Base-by-base conservation (phyloP, 2,797 vertebrate species). In the Sphenopsis melanotis region DNA sequence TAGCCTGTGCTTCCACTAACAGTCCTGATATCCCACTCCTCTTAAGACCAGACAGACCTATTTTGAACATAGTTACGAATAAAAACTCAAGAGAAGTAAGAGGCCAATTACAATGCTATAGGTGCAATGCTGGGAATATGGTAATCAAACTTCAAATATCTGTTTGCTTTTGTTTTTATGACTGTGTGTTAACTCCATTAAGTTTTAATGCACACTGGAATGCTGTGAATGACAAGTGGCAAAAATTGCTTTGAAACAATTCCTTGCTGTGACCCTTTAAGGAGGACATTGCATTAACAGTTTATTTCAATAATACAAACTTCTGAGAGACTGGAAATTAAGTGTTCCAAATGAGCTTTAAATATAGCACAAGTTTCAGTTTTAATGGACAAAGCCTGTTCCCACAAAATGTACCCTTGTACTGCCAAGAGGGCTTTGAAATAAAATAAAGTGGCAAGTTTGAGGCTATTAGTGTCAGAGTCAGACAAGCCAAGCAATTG, bases 361-460 rank as follows among this genome's bases (percentile, higher is more conserved):
- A 93, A 93, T 87, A 88, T 37, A 96, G 85, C 83, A 12, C 39
- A 89, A 60, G 49, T 91, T 92, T 53, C 0, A 0, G 24, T 53
- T 82, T 93, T 96, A 96, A 96, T 96, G 95, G 87, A 96, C 76
- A 96, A 96, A 96, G 52, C 47, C 89, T 97, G 96, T 96, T 96
- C 59, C 47, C 49, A 66, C 50, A 88, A 91, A 95, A 69, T 65
- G 87, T 86, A 92, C 60, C 44, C 60, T 87, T 87, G 90, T 95
- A 94, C 70, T 88, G 77, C 85, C 94, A 93, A 83, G 55, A 94
- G 39, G 69, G 39, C 61, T 90, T 86, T 72, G 82, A 95, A 94
- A 91, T 75, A 74, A 87, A 83, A 80, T 69, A 86, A 96, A 93
- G 93, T 91, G 80, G 80, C 70, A 94, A 94, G 76, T 93, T 90